Evolutionary conservation across 2,113 vertebrate genomes (phyloP).

Genomic region (Haemorhous mexicanus): DNA sequence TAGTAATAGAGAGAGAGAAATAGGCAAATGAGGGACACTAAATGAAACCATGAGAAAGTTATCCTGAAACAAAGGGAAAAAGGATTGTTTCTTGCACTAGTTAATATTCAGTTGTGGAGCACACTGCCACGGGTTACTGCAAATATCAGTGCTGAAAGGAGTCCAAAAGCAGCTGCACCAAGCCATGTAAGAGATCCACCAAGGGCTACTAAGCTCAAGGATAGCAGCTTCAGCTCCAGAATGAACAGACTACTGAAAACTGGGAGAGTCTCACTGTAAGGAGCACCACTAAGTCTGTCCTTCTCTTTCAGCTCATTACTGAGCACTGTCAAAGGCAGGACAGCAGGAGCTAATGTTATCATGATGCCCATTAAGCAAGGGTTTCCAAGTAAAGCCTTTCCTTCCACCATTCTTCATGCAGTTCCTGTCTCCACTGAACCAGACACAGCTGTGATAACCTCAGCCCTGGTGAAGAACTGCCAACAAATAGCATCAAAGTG

Average conservation of each 20-base stretch:
- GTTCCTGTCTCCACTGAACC: not conserved
- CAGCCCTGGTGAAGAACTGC: not conserved
- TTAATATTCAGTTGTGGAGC: not conserved
- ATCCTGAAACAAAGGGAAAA: not conserved
- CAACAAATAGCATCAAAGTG: not conserved
- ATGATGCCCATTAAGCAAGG: not conserved
- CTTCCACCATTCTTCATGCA: not conserved
- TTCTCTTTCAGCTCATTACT: not conserved
- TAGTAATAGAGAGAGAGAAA: not conserved
- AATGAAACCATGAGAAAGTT: not conserved
- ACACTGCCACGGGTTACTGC: not conserved
- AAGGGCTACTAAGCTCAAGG: not conserved
- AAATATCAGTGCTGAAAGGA: not conserved
- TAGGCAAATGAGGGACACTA: not conserved
- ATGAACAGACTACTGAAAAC: not conserved
- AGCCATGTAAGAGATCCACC: not conserved
- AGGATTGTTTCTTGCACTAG: not conserved
- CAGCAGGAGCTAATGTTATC: not conserved
- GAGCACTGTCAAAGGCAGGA: not conserved
- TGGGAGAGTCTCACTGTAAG: not conserved
- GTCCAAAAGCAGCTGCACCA: not conserved
- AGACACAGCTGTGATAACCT: not conserved
- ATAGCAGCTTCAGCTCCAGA: not conserved
- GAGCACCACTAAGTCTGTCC: not conserved
- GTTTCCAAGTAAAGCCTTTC: not conserved